phyloP scores from a whole-genome alignment of 2,888 invertebrate genomes.

The Pristionchus japonicus region DNA sequence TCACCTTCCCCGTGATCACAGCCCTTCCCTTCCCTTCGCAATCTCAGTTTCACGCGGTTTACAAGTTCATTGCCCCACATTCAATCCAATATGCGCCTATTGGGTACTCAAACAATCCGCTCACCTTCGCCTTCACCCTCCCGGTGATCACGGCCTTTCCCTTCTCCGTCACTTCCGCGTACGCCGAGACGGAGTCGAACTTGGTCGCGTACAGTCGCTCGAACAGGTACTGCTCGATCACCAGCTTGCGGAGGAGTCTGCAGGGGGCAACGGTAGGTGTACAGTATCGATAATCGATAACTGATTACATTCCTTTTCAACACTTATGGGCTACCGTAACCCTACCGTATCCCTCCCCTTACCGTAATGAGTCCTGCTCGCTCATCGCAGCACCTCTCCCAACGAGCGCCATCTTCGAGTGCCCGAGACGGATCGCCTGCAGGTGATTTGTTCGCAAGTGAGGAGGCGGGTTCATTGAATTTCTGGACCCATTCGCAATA shows the following conservation, averaged over 20 bases:
- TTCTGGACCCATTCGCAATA: neutral
- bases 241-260: conserved; percentile 48
- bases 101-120: neutral
- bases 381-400: conserved; percentile 64
- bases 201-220: conserved; percentile 60
- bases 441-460: neutral
- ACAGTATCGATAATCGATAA: neutral
- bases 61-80: too few relatives aligned
- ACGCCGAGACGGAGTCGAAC: conserved; percentile 58
- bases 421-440: conserved; percentile 54
- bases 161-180: conserved; percentile 61
- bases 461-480: too few relatives aligned
- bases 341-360: conserved; percentile 48
- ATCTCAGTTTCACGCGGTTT: too few relatives aligned
- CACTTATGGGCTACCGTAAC: neutral
- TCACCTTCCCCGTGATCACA: conserved; percentile 51
- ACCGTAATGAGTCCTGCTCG: conserved; percentile 62
- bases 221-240: conserved; percentile 65
- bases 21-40: conserved; percentile 59
- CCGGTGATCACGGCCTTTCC: conserved; percentile 58
- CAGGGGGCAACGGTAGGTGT: neutral
- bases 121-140: conserved; percentile 56
- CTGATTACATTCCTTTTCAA: too few relatives aligned
- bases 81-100: neutral
- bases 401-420: conserved; percentile 56